phyloP scores from a whole-genome alignment of 2,888 invertebrate species.

The Dicyrtoma fusca region DNA sequence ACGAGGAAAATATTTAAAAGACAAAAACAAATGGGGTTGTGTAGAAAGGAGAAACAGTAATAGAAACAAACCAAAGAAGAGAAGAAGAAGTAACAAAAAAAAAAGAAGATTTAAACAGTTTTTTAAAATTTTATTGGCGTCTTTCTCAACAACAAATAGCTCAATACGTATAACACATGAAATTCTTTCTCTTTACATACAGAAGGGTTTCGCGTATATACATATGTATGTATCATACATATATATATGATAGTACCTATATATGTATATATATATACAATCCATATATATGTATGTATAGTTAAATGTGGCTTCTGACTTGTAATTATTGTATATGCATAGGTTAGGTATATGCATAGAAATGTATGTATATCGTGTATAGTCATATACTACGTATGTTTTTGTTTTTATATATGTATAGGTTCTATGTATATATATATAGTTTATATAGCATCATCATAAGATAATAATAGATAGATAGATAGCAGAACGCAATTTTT shows the following conservation, averaged over 20 bases:
- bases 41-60: too few species aligned
- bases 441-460: slow-evolving; percentile 12
- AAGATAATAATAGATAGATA: slow-evolving; percentile 12
- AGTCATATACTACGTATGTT: too few species aligned
- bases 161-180: slow-evolving; percentile 28
- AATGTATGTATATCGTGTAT: too few species aligned
- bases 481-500: not conserved
- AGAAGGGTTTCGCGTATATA: slow-evolving; percentile 11
- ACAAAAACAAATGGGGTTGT: too few species aligned
- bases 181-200: slow-evolving; percentile 25
- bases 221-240: too few species aligned
- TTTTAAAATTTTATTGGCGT: slow-evolving; percentile 30
- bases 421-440: slow-evolving; percentile 2
- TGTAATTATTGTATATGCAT: slow-evolving; percentile 4
- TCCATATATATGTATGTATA: too few species aligned
- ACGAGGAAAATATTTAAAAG: too few species aligned
- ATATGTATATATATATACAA: too few species aligned
- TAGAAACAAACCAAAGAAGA: too few species aligned
- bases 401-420: not conserved
- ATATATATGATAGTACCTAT: too few species aligned
- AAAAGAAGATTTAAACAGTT: not conserved
- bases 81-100: too few species aligned
- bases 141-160: slow-evolving; percentile 33
- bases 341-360: not conserved
- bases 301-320: slow-evolving; percentile 22